Evolutionary conservation across 1,140 invertebrate genomes (phyloP).

Genomic region (Aplysia californica): DNA sequence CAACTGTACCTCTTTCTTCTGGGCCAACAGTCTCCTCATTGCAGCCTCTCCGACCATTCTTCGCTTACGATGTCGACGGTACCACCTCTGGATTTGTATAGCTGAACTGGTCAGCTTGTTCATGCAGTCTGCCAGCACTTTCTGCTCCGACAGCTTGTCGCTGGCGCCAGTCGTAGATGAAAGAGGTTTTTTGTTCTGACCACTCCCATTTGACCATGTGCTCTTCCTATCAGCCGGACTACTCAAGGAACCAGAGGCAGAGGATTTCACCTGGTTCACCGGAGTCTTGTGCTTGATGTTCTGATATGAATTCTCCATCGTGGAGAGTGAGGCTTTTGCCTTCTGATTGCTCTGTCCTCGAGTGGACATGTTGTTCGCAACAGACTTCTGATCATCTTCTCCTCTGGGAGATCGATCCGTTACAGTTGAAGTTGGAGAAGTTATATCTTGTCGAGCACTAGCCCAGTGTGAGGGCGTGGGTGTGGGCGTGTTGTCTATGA

Average conservation of each 20-base stretch:
- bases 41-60: slow-evolving; percentile 54
- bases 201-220: no score
- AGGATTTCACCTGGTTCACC: slow-evolving; percentile 58
- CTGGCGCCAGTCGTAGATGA: no score
- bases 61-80: slow-evolving; percentile 40
- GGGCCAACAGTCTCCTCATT: slow-evolving; percentile 53
- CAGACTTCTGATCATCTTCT: background rate
- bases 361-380: slow-evolving; percentile 63
- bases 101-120: slow-evolving; percentile 57
- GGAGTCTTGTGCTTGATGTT: slow-evolving; percentile 67
- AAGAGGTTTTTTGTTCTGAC: no score
- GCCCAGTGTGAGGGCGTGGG: no score
- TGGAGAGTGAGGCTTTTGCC: slow-evolving; percentile 57
- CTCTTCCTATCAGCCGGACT: no score
- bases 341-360: slow-evolving; percentile 53
- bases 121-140: slow-evolving; percentile 60
- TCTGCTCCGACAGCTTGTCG: no score
- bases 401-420: background rate
- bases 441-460: no score
- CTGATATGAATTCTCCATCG: slow-evolving; percentile 66
- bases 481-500: slow-evolving; percentile 14
- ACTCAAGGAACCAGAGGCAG: slow-evolving; percentile 7
- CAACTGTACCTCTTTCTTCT: slow-evolving; percentile 53
- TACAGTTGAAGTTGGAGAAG: background rate
- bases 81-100: slow-evolving; percentile 61